phyloP scores from a whole-genome alignment of 37 sponge, comb jelly and placozoan genomes.

The Hormiphora californensis region DNA sequence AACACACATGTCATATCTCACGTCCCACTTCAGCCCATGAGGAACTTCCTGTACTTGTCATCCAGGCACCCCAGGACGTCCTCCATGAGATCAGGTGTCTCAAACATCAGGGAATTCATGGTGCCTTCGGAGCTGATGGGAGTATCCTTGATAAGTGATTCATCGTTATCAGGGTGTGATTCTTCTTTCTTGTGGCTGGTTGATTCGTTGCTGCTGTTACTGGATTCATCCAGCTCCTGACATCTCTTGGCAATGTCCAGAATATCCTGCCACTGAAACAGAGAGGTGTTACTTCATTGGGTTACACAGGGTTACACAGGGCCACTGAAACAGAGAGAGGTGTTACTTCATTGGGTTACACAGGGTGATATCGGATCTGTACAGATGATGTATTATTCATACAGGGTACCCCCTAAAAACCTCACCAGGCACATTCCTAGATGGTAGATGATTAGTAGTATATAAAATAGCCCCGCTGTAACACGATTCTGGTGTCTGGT shows the following conservation, averaged over 20 bases:
- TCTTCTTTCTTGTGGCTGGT: constrained; percentile 3
- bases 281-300: neutral
- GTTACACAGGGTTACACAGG: no score
- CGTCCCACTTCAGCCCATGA: constrained; percentile 16
- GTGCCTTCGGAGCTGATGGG: no score
- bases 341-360: neutral
- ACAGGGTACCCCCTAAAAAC: no score
- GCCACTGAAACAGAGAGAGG: neutral
- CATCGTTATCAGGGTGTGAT: neutral
- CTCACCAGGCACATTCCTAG: no score
- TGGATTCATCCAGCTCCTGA: constrained; percentile 30
- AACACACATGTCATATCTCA: no score
- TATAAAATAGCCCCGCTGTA: no score
- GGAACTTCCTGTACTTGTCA: constrained; percentile 45
- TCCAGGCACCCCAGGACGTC: neutral
- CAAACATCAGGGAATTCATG: neutral
- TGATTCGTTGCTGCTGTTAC: constrained; percentile 38
- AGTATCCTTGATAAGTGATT: neutral
- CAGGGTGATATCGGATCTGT: no score
- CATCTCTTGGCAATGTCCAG: constrained; percentile 38
- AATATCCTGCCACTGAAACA: constrained; percentile 26
- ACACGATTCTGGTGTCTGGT: no score
- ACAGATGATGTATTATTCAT: no score
- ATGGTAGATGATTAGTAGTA: no score
- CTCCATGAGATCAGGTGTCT: constrained; percentile 32